Base-by-base conservation (phyloP, 2,888 invertebrate species). In the Lathronympha strigana region DNA sequence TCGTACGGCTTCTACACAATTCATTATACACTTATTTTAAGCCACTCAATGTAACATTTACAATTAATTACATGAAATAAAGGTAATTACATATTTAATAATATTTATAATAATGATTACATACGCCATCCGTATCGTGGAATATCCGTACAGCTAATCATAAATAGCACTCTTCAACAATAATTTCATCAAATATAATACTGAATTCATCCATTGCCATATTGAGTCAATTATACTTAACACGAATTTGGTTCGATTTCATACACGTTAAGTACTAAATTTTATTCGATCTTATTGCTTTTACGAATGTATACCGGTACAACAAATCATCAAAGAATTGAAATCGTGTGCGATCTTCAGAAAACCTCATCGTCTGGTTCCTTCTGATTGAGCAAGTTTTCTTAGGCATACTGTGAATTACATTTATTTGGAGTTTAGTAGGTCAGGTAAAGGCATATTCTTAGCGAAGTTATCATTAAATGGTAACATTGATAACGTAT, bases 1-100 rank as follows among this genome's bases (percentile, higher is more conserved):
- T 76, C 70, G 75, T 77, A 70, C 72, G 78, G 82, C 80, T 78
- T 74, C 80, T 82, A 81, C 78, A 74, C 76, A 81, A 80, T 80
- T 74, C 79, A 84, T 81, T 84, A 79, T 82, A 84, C 86, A 84
- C 80, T 82, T 84, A 84, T 81, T 73, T 80, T 86, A 85, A 85
- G 84, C 83, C 85, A 82, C 80, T 82, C 78, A 83, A 84, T 83
- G 74, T 80, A 82, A 83, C 81, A 82, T 84, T 83, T 86, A 86
- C 84, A 87, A 79, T 82, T 80, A 77, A 77, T 76, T 73, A 75
- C 68, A 72, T 75, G 75, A 82, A 75, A 78, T 79, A 82, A 81
- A 77, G 78, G 76, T 79, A 77, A 73, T 73, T 80, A 78, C 76
- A 79, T 73, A 77, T 75, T 69, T 71, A 74, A 74, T 73, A 73